Evolutionary conservation across 2,113 vertebrate species (phyloP).

Genomic region (Paramormyrops kingsleyae): DNA sequence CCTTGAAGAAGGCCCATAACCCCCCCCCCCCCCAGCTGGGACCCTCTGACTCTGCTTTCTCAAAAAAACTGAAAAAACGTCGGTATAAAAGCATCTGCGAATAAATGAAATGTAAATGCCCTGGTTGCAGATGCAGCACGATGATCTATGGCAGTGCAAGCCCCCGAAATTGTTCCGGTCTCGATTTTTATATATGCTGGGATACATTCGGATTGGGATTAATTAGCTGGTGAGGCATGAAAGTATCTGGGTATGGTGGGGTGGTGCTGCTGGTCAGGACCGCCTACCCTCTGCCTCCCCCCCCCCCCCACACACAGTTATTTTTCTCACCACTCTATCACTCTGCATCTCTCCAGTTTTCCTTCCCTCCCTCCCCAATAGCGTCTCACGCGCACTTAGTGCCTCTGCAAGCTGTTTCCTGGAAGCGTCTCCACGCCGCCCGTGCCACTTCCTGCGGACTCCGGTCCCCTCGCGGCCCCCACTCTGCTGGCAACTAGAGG

Average conservation of each 20-base stretch:
- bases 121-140: neutral
- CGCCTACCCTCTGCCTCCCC: neutral
- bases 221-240: conserved; percentile 33
- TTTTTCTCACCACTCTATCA: neutral
- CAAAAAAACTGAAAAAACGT: neutral
- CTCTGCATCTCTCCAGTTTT: neutral
- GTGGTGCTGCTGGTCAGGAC: conserved; percentile 5
- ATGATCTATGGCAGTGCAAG: neutral
- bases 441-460: neutral
- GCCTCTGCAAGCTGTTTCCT: conserved; percentile 1
- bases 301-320: neutral
- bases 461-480: neutral
- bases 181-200: neutral
- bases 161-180: neutral
- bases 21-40: neutral
- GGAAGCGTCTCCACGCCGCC: neutral
- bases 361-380: neutral
- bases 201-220: conserved; percentile 28
- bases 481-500: no score
- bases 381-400: neutral
- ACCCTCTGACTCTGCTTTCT: neutral
- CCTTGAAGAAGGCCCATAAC: neutral
- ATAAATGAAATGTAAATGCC: neutral
- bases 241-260: conserved; percentile 14
- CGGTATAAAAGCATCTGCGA: neutral